phyloP scores from a whole-genome alignment of 2,797 vertebrate species.

The Orientallactaga sibirica region DNA sequence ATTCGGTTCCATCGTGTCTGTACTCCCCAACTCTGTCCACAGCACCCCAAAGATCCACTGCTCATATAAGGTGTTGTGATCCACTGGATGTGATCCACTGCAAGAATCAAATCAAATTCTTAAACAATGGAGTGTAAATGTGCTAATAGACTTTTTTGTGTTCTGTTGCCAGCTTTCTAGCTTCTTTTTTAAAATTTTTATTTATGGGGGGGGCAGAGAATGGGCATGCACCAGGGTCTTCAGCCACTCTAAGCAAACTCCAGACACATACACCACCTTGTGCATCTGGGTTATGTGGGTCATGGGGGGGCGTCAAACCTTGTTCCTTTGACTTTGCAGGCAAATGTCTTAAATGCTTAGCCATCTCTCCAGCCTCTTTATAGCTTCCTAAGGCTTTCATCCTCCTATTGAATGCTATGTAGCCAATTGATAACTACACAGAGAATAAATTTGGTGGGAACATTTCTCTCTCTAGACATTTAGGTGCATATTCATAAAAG shows the following conservation, averaged over 20 bases:
- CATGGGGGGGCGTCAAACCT: no score
- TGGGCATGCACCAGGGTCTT: no score
- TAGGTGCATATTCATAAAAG: not conserved
- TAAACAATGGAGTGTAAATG: not conserved
- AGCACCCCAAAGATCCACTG: not conserved
- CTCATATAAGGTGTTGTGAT: not conserved
- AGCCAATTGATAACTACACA: not conserved
- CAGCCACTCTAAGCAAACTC: no score
- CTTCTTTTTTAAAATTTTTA: no score
- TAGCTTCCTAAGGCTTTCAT: no score
- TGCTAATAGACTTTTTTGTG: not conserved
- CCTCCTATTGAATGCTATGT: not conserved
- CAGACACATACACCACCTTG: no score
- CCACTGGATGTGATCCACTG: not conserved
- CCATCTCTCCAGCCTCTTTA: no score
- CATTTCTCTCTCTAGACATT: not conserved
- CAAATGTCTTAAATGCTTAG: no score
- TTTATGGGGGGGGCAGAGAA: no score
- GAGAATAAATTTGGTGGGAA: not conserved
- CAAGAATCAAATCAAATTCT: constrained; percentile 5
- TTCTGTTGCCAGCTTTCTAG: not conserved
- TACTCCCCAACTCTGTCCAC: not conserved
- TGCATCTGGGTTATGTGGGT: no score
- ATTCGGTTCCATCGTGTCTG: not conserved
- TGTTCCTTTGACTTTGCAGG: no score